These are phyloP conservation scores for Leucophenga montana DNA, from an alignment of 2,888 invertebrate species.

Conservation along the genomic window DNA sequence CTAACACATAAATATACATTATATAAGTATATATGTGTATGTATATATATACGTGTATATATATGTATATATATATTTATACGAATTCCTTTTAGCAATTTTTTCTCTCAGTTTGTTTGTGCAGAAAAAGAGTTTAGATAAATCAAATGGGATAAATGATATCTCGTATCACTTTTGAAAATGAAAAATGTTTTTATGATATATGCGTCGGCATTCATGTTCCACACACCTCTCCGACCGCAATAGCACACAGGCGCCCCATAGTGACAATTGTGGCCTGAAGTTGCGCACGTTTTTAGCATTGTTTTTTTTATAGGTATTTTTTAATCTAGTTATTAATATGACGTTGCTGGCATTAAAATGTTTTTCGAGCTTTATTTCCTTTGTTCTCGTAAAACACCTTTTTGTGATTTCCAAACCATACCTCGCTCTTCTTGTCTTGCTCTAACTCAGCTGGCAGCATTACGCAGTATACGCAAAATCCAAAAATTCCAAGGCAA, in stretches of 20 bases:
- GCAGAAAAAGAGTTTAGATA: conserved; percentile 57
- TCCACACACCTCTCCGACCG: conserved; percentile 2
- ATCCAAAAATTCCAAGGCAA: not conserved
- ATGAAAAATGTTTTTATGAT: conserved; percentile 68
- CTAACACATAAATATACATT: too few relatives aligned
- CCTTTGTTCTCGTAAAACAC: too few relatives aligned
- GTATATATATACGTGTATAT: too few relatives aligned
- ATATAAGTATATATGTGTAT: too few relatives aligned
- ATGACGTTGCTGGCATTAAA: too few relatives aligned
- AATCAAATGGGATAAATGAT: conserved; percentile 68
- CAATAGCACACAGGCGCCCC: not conserved
- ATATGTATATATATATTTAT: too few relatives aligned
- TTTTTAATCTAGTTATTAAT: not conserved
- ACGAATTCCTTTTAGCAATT: not conserved
- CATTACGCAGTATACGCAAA: conserved; percentile 3
- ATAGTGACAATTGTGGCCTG: not conserved
- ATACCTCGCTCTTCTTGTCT: not conserved
- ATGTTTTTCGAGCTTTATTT: too few relatives aligned
- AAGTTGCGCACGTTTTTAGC: conserved; percentile 30
- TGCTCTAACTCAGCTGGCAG: not conserved
- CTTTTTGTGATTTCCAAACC: not conserved
- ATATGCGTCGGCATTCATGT: conserved; percentile 41
- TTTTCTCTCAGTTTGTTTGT: conserved; percentile 20
- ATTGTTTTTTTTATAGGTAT: conserved; percentile 15
- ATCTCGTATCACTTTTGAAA: conserved; percentile 66